A percentile compares a stretch with the other conserved stretches of the same genome.
phyloP scores from a whole-genome alignment of 2,113 vertebrate species.

The Platichthys stellatus region DNA sequence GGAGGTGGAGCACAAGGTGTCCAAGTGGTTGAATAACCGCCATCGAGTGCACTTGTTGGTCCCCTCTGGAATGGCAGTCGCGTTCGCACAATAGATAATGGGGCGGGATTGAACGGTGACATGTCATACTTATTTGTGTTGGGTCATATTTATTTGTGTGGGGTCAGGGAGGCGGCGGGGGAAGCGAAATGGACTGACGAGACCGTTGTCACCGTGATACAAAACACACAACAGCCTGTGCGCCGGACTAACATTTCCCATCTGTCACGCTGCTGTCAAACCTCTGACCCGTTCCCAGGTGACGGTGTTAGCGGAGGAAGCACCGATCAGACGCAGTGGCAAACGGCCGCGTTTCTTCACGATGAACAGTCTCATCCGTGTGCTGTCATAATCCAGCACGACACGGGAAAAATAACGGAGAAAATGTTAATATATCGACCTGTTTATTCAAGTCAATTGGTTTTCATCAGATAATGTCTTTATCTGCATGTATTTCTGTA shows the following conservation, averaged over 20 bases:
- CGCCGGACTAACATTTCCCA: conserved; percentile 57
- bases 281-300: conserved; percentile 50
- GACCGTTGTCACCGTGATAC: conserved; percentile 63
- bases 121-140: conserved; percentile 73
- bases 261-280: conserved; percentile 62
- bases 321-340: conserved; percentile 30
- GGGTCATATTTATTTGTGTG: conserved; percentile 77
- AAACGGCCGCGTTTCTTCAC: conserved; percentile 9
- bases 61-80: conserved; percentile 50
- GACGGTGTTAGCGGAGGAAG: conserved; percentile 25
- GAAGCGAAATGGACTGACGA: conserved; percentile 72
- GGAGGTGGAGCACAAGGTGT: conserved; percentile 73
- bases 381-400: conserved; percentile 18
- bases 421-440: not conserved
- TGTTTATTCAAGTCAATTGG: conserved; percentile 1
- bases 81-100: conserved; percentile 67
- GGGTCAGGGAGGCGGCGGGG: conserved; percentile 60
- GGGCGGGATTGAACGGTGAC: conserved; percentile 57
- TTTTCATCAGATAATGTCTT: no score
- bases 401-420: conserved; percentile 6
- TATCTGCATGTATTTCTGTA: conserved; percentile 15
- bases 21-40: conserved; percentile 68
- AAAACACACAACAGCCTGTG: conserved; percentile 53
- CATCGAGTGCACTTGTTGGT: conserved; percentile 48
- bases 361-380: conserved; percentile 3